These are phyloP conservation scores for Saxidomus purpurata DNA, from an alignment of 1,140 invertebrate species.

Conservation along the genomic window DNA sequence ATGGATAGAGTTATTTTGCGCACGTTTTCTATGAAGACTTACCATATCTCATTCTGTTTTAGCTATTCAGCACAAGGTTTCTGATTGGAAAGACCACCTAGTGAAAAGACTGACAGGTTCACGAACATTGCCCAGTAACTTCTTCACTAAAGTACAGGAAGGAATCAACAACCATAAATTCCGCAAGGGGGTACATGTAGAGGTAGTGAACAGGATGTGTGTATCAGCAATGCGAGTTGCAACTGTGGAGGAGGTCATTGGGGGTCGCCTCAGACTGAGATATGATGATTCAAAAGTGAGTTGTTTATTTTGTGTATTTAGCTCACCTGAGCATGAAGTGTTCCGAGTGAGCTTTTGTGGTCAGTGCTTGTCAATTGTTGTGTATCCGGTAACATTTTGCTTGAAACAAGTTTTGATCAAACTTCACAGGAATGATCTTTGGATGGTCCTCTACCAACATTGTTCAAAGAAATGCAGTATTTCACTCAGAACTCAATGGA, in stretches of 20 bases:
- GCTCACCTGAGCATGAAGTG: too few species aligned
- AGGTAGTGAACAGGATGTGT: slow-evolving; percentile 98
- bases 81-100: slow-evolving; percentile 98
- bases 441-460: too few species aligned
- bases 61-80: slow-evolving; percentile 94
- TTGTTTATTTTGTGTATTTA: background rate
- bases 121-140: slow-evolving; percentile 96
- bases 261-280: slow-evolving; percentile 95
- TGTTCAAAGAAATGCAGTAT: too few species aligned
- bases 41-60: too few species aligned
- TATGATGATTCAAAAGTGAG: slow-evolving; percentile 94
- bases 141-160: slow-evolving; percentile 92
- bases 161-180: slow-evolving; percentile 82
- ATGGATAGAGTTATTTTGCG: too few species aligned
- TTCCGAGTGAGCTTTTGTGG: too few species aligned
- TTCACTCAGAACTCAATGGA: too few species aligned
- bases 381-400: too few species aligned
- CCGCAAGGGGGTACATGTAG: slow-evolving; percentile 92
- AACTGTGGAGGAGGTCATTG: slow-evolving; percentile 95
- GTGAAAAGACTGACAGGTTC: slow-evolving; percentile 96
- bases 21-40: too few species aligned
- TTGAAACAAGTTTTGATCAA: too few species aligned
- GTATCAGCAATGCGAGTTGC: slow-evolving; percentile 97
- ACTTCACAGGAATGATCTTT: too few species aligned
- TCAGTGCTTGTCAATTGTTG: too few species aligned